Evolutionary conservation across 2,888 invertebrate species (phyloP), one percentile per base, ranked within the genome.

Genomic region (Dusona sp.): DNA sequence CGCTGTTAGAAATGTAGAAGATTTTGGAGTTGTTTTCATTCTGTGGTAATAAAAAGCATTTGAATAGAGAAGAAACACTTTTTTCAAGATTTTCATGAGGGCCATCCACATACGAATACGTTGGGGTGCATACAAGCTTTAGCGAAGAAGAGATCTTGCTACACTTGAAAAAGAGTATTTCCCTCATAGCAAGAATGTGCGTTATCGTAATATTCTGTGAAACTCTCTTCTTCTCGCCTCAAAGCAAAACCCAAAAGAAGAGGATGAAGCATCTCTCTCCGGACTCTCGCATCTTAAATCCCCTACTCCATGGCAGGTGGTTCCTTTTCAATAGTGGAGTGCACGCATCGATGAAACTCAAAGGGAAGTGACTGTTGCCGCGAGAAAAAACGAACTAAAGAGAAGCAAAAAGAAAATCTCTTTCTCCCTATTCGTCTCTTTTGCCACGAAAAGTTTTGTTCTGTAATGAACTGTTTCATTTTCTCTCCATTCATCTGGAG

Each of bases 151-250:
- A 48, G 33, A 70, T 29, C 42, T 42, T 25, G 70, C 25, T 16
- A 7, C 29, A 2, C 22, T 38, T 57, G 48, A 74, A 54, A 45
- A 22, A n/a, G 29, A 25, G 51, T 42, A 51, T 29, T 22, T 8
- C 67, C 68, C 72, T 54, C 48, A 73, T 61, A 61, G 79, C 33
- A 13, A 16, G 61, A 25, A 33, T 48, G 25, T 33, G 51, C 38
- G 54, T 51, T 70, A 19, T 70, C 51, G 79, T 51, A 74, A 79
- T 82, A 79, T 74, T 64, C 74, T 51, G 64, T 8, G 70, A 48
- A 42, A 61, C 51, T 61, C 22, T 19, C 25, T 51, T 13, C 42
- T 48, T 22, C 29, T 67, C 48, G 54, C 61, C 51, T 79, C 29
- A 70, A 70, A 79, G 79, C 13, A n/a, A 33, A 70, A 13, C 61